phyloP scores from a whole-genome alignment of 2,888 invertebrate genomes.

The Cerastis leucographa region DNA sequence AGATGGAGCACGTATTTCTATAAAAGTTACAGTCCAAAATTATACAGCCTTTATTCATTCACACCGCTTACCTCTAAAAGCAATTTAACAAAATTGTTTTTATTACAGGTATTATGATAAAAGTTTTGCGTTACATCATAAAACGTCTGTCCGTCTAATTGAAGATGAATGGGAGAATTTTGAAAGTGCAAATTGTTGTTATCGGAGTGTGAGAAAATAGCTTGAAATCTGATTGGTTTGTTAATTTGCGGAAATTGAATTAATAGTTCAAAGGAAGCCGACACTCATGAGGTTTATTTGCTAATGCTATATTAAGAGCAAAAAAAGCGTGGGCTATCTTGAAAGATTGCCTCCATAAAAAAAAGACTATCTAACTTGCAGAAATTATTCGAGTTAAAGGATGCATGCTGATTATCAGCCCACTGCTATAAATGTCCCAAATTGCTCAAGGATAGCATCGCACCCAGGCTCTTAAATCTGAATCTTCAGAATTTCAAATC shows the following conservation, averaged over 20 bases:
- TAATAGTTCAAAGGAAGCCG: slow-evolving; percentile 17
- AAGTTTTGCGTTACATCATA: slow-evolving; percentile 45
- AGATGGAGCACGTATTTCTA: neutral
- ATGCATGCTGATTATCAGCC: neutral
- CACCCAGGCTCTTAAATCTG: neutral
- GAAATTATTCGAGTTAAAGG: neutral
- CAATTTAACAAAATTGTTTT: slow-evolving; percentile 56
- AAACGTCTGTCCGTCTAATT: slow-evolving; percentile 47
- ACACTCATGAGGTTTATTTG: neutral
- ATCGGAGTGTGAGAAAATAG: slow-evolving; percentile 41
- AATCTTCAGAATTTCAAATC: neutral
- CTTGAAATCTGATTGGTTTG: slow-evolving; percentile 10
- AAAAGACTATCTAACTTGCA: neutral
- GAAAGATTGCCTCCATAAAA: neutral
- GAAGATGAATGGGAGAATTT: slow-evolving; percentile 42
- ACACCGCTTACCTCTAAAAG: neutral
- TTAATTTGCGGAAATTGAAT: slow-evolving; percentile 36
- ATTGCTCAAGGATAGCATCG: neutral
- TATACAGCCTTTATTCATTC: neutral
- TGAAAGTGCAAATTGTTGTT: slow-evolving; percentile 57
- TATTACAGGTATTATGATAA: slow-evolving; percentile 47
- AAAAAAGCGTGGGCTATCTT: neutral
- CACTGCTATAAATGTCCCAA: neutral
- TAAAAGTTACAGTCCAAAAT: neutral
- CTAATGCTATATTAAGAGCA: neutral